Percentiles rank a stretch among this genome's conserved stretches.
Evolutionary conservation across 2,797 vertebrate species (phyloP).

Genomic region (Mallotus villosus): DNA sequence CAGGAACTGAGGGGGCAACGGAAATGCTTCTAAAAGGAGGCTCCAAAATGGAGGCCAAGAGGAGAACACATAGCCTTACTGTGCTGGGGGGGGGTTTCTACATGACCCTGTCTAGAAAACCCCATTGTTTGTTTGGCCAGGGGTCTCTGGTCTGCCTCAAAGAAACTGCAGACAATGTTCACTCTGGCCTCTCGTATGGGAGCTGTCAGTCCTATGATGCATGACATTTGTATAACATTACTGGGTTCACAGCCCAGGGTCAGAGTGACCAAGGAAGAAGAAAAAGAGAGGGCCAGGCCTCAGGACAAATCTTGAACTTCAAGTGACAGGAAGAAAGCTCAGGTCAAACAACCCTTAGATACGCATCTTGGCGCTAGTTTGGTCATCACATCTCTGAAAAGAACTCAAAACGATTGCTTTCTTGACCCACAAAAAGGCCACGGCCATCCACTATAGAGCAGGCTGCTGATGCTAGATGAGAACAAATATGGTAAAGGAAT

Average conservation of each 20-base stretch:
- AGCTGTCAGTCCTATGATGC: constrained; percentile 55
- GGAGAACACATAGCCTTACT: constrained; percentile 19
- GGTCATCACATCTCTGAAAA: constrained; percentile 41
- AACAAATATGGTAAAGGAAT: constrained; percentile 16
- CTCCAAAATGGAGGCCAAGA: background rate
- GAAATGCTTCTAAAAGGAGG: constrained; percentile 12
- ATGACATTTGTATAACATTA: constrained; percentile 69
- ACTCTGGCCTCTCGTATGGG: constrained; percentile 31
- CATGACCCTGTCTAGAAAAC: constrained; percentile 43
- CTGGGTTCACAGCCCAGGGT: constrained; percentile 51
- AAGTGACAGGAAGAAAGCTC: constrained; percentile 47
- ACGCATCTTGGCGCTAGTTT: constrained; percentile 54
- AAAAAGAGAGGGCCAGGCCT: constrained; percentile 51
- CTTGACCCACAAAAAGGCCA: constrained; percentile 24
- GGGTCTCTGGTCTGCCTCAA: constrained; percentile 49
- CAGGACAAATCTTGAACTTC: constrained; percentile 65
- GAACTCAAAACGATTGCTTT: constrained; percentile 34
- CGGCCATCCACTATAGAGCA: constrained; percentile 25
- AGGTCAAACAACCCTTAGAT: constrained; percentile 58
- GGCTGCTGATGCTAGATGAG: constrained; percentile 24
- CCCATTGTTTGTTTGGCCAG: constrained; percentile 46
- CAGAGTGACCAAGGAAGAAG: constrained; percentile 35
- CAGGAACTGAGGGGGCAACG: constrained; percentile 3
- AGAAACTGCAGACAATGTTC: constrained; percentile 42
- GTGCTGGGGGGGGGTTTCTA: constrained; percentile 15